Percentiles rank a stretch among this genome's conserved stretches.
phyloP scores from a whole-genome alignment of 2,113 vertebrate genomes.

The Lepus timidus region DNA sequence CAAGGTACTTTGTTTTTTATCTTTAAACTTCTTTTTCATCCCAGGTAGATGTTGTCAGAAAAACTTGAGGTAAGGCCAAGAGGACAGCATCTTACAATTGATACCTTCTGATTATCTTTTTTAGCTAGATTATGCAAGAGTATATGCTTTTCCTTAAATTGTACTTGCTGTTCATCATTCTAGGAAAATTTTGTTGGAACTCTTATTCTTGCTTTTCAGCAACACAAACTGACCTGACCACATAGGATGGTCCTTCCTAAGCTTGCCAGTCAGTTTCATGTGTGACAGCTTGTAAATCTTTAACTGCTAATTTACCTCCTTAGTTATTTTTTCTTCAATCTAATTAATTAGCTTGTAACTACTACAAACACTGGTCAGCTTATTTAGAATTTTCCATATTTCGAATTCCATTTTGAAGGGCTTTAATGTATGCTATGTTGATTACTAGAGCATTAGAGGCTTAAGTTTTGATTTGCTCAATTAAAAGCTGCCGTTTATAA shows the following conservation, averaged over 20 bases:
- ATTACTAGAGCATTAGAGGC: slow-evolving; percentile 24
- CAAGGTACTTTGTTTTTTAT: slow-evolving; percentile 10
- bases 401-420: slow-evolving; percentile 21
- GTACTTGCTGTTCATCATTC: background rate
- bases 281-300: background rate
- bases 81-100: slow-evolving; percentile 18
- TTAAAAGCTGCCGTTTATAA: slow-evolving; percentile 31
- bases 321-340: background rate
- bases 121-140: slow-evolving; percentile 30
- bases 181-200: slow-evolving; percentile 25
- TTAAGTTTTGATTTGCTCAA: slow-evolving; percentile 51
- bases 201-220: background rate
- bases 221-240: background rate
- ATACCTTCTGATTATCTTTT: background rate
- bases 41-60: slow-evolving; percentile 65
- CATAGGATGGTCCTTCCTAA: slow-evolving; percentile 16
- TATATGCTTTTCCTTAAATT: slow-evolving; percentile 49
- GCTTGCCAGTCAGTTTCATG: background rate
- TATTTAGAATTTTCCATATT: slow-evolving; percentile 32
- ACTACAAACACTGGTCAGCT: background rate
- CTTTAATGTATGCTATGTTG: background rate
- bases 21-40: slow-evolving; percentile 59
- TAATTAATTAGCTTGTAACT: slow-evolving; percentile 8
- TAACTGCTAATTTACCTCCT: background rate
- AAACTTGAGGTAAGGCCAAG: slow-evolving; percentile 70